phyloP scores from a whole-genome alignment of 2,113 vertebrate genomes.

The Saguinus imperator region DNA sequence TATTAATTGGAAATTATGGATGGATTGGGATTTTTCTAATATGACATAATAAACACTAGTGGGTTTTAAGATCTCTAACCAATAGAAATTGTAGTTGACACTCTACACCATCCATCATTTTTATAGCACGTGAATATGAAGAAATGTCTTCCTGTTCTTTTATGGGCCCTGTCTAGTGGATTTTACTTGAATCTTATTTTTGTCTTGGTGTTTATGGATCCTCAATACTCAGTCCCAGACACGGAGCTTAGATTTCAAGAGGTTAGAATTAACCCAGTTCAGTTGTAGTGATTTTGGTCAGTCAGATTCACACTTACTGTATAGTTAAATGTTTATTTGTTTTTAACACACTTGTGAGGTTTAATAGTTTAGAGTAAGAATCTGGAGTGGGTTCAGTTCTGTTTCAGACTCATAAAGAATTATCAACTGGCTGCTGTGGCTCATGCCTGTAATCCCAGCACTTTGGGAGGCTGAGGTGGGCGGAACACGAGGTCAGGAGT shows the following conservation, averaged over 20 bases:
- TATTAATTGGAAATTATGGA: background rate
- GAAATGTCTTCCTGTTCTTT: conserved; percentile 5
- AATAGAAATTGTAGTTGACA: background rate
- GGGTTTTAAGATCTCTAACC: conserved; percentile 1
- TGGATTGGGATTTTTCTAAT: background rate
- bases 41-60: background rate
- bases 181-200: background rate
- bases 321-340: background rate
- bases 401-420: background rate
- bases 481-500: too few relatives aligned
- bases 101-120: background rate
- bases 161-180: background rate
- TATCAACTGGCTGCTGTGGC: background rate
- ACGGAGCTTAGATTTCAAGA: background rate
- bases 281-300: background rate
- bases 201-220: background rate
- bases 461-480: too few relatives aligned
- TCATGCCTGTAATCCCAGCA: too few relatives aligned
- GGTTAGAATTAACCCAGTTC: background rate
- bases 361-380: background rate
- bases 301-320: background rate
- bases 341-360: background rate
- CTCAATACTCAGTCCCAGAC: background rate
- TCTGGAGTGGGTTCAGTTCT: background rate
- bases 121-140: background rate